A percentile compares a stretch with the other conserved stretches of the same genome.
Evolutionary conservation across 2,113 vertebrate genomes (phyloP).

Genomic region (Okapia johnstoni): DNA sequence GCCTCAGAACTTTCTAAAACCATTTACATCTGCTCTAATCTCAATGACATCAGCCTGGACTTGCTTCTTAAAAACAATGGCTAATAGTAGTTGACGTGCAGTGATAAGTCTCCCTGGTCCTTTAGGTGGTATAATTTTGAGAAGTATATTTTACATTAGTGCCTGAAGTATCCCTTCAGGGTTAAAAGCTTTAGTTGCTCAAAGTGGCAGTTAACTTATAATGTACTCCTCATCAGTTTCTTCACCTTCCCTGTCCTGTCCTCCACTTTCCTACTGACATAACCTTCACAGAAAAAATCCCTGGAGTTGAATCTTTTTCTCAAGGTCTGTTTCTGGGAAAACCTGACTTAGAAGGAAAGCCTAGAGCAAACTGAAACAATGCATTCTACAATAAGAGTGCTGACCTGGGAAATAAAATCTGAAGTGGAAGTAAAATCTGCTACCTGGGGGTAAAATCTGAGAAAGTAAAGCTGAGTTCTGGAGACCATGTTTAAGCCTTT

Average conservation of each 20-base stretch:
- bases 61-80: not conserved
- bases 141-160: not conserved
- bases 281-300: not conserved
- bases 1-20: not conserved
- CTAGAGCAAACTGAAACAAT: not conserved
- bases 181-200: not conserved
- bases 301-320: not conserved
- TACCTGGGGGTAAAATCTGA: not conserved
- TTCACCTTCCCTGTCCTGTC: not conserved
- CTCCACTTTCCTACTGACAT: not conserved
- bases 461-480: not conserved
- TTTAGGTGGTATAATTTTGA: not conserved
- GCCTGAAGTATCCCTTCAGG: not conserved
- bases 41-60: not conserved
- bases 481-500: not conserved
- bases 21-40: not conserved
- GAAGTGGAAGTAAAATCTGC: no score
- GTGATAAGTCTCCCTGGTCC: not conserved
- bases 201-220: not conserved
- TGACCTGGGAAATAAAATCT: not conserved
- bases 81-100: not conserved
- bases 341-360: not conserved
- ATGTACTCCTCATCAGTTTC: not conserved
- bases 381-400: not conserved
- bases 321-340: not conserved